Base-by-base conservation (phyloP, 2,888 invertebrate species). In the Vandiemenella viatica region DNA sequence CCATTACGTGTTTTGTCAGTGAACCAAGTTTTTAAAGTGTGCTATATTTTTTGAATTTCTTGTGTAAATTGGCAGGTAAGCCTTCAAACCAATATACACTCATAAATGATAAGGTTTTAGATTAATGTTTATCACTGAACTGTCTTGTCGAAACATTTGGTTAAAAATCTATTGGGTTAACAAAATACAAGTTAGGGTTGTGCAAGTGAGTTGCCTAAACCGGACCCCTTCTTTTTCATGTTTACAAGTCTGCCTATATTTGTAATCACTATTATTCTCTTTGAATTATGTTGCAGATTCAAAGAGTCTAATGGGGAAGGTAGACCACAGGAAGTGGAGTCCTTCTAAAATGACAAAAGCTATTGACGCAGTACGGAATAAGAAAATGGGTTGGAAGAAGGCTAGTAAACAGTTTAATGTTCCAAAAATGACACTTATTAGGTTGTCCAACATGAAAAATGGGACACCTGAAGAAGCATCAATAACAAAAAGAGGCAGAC, bases 301-400 rank as follows among this genome's bases (percentile, higher is more conserved):
- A 41, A 50, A 46, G 19, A 43, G 50, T 44, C 44, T 49, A 49
- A 49, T 45, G 44, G 44, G 44, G 50, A 50, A 50, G 42, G 43
- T 50, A 42, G 50, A 46, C 23, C 45, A 41, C n/a, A 23, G 7
- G 10, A 23, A 23, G 26, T 23, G 26, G 26, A 23, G 26, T 23
- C 26, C 26, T 23, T 45, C 26, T 32, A 46, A 44, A 43, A 44
- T 43, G 44, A 23, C 49, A 37, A 18, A 44, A 49, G 49, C 37
- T 49, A 44, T 49, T 45, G 45, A 49, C 45, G 23, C 40, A 45
- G 44, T 49, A 22, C 26, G 6, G 6, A 23, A 23, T 8, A 23
- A 23, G 6, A 23, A 23, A 10, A 23, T 23, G 7, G 26, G 26
- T 23, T 23, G 26, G 38, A 40, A 49, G 37, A 43, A 37, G 37